Evolutionary conservation across 2,797 vertebrate genomes (phyloP).

Genomic region (Sebastes minor): DNA sequence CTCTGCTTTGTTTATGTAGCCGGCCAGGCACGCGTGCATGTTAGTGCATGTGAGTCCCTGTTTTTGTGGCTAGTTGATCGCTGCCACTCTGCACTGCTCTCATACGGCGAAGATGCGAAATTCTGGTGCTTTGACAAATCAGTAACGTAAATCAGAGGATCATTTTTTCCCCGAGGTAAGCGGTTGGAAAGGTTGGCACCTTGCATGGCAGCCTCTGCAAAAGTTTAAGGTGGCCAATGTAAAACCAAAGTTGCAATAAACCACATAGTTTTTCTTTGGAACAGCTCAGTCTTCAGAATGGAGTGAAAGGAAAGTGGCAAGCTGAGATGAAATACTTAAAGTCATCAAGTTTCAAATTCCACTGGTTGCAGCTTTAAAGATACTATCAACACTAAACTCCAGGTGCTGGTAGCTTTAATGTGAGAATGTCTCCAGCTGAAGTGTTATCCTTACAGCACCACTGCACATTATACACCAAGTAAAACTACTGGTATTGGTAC

Average conservation of each 20-base stretch:
- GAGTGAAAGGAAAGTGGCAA: not conserved
- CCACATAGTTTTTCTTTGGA: not conserved
- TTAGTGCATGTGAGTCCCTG: too few species aligned
- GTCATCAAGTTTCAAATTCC: slow-evolving; percentile 4
- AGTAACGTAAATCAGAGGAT: too few species aligned
- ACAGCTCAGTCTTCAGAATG: not conserved
- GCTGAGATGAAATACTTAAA: not conserved
- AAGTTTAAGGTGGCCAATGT: not conserved
- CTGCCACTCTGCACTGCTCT: too few species aligned
- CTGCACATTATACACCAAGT: slow-evolving; percentile 1
- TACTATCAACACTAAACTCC: not conserved
- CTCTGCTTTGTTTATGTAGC: too few species aligned
- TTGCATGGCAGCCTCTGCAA: too few species aligned
- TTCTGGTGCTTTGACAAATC: too few species aligned
- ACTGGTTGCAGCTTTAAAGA: not conserved
- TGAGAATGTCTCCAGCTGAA: not conserved
- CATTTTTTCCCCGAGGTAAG: too few species aligned
- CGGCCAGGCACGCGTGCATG: too few species aligned
- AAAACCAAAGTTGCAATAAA: not conserved
- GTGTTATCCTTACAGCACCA: not conserved
- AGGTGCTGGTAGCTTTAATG: not conserved
- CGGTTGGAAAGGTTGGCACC: too few species aligned
- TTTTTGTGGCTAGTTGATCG: too few species aligned
- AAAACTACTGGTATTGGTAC: not conserved
- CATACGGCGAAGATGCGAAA: too few species aligned